phyloP scores from a whole-genome alignment of 2,113 vertebrate species.

The human (Homo sapiens) region GRCh38 chr5:115292001-115292500 shows the following conservation, averaged over 20 bases:
- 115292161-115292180: not conserved
- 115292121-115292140: not conserved
- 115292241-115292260: not conserved
- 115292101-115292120: not conserved
- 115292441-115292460: not conserved
- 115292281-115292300: not conserved
- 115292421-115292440: not conserved
- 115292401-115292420: not conserved
- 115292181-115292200: not conserved
- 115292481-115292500: not conserved
- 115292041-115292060: not conserved
- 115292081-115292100: not conserved
- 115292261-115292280: not conserved
- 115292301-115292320: not conserved
- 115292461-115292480: slow-evolving; percentile 3
- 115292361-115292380: not conserved
- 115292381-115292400: not conserved
- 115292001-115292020: not conserved
- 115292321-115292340: not conserved
- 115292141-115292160: not conserved
- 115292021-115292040: not conserved
- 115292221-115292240: not conserved
- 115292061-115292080: not conserved
- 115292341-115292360: not conserved
- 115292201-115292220: not conserved